Conservation (phyloP, 2,797 vertebrate genomes). For the Apogon hyalosoma region DNA sequence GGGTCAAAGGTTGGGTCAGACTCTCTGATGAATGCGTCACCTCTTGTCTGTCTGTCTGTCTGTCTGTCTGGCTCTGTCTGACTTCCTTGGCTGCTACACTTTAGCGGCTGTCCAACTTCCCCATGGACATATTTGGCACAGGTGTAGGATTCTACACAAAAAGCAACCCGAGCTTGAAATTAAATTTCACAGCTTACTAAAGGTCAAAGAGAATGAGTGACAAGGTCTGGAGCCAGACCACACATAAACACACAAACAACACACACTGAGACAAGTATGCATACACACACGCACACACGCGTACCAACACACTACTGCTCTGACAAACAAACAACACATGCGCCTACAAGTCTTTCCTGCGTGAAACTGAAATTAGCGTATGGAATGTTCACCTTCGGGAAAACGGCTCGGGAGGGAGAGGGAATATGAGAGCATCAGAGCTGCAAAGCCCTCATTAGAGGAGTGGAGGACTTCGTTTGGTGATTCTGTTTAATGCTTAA, state of each 20-base stretch:
- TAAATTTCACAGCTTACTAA: constrained; percentile 68
- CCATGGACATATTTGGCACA: constrained; percentile 51
- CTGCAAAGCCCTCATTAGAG: constrained; percentile 72
- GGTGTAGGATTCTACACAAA: constrained; percentile 57
- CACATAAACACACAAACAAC: constrained; percentile 45
- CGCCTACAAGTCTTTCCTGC: constrained; percentile 62
- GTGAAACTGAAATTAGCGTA: constrained; percentile 57
- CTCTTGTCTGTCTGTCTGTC: constrained; percentile 39
- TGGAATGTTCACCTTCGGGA: constrained; percentile 76
- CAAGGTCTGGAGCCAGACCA: constrained; percentile 56
- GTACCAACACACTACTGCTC: constrained; percentile 15
- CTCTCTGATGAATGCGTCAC: constrained; percentile 49
- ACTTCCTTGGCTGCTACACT: constrained; percentile 25
- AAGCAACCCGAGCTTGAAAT: constrained; percentile 63
- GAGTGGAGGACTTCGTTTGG: constrained; percentile 46
- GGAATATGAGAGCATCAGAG: constrained; percentile 56
- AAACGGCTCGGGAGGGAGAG: constrained; percentile 45
- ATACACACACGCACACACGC: constrained; percentile 25
- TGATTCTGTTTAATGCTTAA: constrained; percentile 75
- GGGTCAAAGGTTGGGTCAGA: constrained; percentile 69
- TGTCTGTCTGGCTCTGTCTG: constrained; percentile 11
- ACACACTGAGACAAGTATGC: constrained; percentile 24
- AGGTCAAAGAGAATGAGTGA: constrained; percentile 63
- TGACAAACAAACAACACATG: constrained; percentile 75
- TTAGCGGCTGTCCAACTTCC: constrained; percentile 28